These are phyloP conservation scores for Octodon degus DNA, from an alignment of 2,113 vertebrate species.

Conservation along the genomic window DNA sequence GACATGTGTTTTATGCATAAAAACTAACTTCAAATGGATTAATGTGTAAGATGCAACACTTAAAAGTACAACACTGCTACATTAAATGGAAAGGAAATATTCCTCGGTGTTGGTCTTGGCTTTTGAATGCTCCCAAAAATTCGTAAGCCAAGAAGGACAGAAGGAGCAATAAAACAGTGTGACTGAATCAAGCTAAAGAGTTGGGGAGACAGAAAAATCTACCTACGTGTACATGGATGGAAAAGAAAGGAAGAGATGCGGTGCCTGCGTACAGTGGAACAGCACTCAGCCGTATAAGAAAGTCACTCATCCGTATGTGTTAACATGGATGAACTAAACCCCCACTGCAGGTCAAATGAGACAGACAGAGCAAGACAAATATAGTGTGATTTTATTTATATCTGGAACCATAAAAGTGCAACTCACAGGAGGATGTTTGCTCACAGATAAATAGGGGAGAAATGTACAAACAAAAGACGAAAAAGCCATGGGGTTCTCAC, in stretches of 20 bases:
- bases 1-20: neutral
- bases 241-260: neutral
- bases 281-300: neutral
- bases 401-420: neutral
- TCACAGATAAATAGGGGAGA: neutral
- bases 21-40: neutral
- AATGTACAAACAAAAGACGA: neutral
- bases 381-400: neutral
- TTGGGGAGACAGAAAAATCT: neutral
- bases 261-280: neutral
- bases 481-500: neutral
- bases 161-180: neutral
- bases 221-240: fast-evolving
- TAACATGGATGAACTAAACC: neutral
- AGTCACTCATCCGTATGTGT: too few species aligned
- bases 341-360: neutral
- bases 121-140: neutral
- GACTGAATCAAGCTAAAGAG: neutral
- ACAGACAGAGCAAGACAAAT: neutral
- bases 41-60: neutral
- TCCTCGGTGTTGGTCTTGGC: neutral
- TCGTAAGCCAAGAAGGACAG: too few species aligned
- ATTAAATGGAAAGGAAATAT: neutral
- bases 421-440: neutral
- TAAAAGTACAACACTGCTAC: neutral